Percentiles rank a stretch among this genome's conserved stretches.
phyloP scores from a whole-genome alignment of 2,113 vertebrate species.

The Nycticryphes semicollaris region DNA sequence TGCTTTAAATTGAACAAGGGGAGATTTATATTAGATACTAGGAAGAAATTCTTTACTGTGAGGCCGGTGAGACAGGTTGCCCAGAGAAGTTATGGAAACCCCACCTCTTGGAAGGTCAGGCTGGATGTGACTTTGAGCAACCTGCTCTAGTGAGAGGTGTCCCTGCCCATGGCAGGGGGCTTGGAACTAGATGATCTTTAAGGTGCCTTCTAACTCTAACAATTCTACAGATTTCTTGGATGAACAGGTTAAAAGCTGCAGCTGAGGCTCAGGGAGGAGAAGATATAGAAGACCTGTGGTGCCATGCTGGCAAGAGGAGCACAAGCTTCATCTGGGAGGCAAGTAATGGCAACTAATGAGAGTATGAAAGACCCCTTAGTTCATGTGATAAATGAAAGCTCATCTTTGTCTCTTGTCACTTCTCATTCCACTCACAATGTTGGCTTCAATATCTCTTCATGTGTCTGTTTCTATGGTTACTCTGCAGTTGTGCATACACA shows the following conservation, averaged over 20 bases:
- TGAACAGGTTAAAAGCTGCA: not conserved
- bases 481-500: not conserved
- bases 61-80: too few relatives aligned
- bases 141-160: too few relatives aligned
- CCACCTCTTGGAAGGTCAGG: too few relatives aligned
- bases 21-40: too few relatives aligned
- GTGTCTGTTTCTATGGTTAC: conserved; percentile 5
- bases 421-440: not conserved
- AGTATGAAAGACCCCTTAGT: not conserved
- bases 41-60: too few relatives aligned
- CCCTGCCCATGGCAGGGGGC: too few relatives aligned
- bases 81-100: too few relatives aligned
- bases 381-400: not conserved
- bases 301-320: not conserved
- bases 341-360: not conserved
- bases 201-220: too few relatives aligned
- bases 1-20: not conserved
- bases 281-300: not conserved
- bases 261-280: not conserved
- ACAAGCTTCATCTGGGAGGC: not conserved
- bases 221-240: not conserved
- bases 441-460: not conserved
- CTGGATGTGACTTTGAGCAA: too few relatives aligned
- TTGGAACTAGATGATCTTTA: too few relatives aligned
- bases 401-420: not conserved